phyloP scores from a whole-genome alignment of 2,113 vertebrate genomes.

The Tragelaphus strepsiceros region DNA sequence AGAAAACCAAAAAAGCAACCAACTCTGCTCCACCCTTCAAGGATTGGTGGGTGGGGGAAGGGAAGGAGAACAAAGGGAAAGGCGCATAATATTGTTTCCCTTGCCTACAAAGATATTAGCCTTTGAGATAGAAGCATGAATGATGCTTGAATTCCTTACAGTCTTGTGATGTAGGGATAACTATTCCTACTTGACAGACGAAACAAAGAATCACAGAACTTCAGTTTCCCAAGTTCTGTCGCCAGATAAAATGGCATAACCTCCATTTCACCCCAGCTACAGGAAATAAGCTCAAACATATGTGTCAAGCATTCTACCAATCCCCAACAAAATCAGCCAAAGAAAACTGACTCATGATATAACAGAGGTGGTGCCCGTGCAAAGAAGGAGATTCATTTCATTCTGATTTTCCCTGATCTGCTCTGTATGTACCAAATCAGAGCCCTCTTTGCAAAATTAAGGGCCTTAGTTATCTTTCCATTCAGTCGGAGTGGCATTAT shows the following conservation, averaged over 20 bases:
- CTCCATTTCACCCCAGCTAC: conserved; percentile 27
- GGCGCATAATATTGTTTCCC: background rate
- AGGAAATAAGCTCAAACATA: background rate
- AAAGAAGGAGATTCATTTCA: conserved; percentile 61
- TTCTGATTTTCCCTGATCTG: conserved; percentile 59
- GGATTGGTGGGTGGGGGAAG: background rate
- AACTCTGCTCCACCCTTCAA: background rate
- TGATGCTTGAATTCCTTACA: background rate
- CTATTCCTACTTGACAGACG: background rate
- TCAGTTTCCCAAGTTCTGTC: background rate
- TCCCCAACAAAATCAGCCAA: background rate
- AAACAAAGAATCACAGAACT: background rate
- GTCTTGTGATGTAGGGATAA: background rate
- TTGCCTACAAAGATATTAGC: background rate
- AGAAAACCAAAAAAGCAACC: too few relatives aligned
- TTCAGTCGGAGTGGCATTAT: conserved; percentile 50
- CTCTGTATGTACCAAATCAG: conserved; percentile 57
- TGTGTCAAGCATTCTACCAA: background rate
- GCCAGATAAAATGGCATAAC: conserved; percentile 10
- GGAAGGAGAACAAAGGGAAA: background rate
- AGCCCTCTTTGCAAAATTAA: conserved; percentile 66
- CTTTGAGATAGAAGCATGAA: background rate
- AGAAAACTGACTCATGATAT: background rate
- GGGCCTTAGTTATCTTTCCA: conserved; percentile 66
- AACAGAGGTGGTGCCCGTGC: conserved; percentile 20